phyloP scores from a whole-genome alignment of 2,113 vertebrate genomes.

The Coreoperca whiteheadi region DNA sequence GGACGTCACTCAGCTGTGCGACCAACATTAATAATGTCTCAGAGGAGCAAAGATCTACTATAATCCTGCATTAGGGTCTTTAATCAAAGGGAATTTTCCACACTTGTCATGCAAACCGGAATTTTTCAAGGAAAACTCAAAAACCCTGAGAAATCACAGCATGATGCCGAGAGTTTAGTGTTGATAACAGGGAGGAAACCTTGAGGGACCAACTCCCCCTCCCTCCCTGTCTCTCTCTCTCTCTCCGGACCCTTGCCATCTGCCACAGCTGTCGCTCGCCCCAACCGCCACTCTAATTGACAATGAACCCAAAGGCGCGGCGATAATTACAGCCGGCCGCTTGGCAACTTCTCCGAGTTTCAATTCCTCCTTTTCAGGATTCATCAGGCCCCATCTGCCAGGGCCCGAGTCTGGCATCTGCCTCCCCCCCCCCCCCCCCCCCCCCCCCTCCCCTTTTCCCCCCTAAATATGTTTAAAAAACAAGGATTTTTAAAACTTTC shows the following conservation, averaged over 20 bases:
- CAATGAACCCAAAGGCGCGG: slow-evolving; percentile 71
- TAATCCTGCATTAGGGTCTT: no score
- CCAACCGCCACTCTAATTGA: slow-evolving; percentile 73
- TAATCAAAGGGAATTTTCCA: no score
- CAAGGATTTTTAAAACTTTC: no score
- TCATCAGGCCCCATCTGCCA: slow-evolving; percentile 70
- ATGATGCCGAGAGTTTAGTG: neutral
- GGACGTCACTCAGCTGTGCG: no score
- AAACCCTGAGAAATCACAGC: neutral
- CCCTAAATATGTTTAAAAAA: no score
- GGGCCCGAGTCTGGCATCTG: slow-evolving; percentile 61
- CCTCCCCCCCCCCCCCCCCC: slow-evolving; percentile 1
- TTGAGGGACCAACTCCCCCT: neutral
- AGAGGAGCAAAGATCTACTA: no score
- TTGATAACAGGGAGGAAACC: slow-evolving; percentile 17
- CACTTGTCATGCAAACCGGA: no score
- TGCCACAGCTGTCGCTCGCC: slow-evolving; percentile 70
- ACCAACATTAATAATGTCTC: no score
- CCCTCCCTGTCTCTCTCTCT: neutral
- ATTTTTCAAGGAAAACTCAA: neutral
- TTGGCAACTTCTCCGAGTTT: slow-evolving; percentile 66
- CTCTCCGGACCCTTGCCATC: slow-evolving; percentile 60
- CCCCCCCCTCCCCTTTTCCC: no score
- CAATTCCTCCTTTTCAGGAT: slow-evolving; percentile 74
- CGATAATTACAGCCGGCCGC: slow-evolving; percentile 69